Percentiles rank a stretch among this genome's conserved stretches.
Evolutionary conservation across 2,888 invertebrate species (phyloP).

Genomic region (Alentia gelatinosa): DNA sequence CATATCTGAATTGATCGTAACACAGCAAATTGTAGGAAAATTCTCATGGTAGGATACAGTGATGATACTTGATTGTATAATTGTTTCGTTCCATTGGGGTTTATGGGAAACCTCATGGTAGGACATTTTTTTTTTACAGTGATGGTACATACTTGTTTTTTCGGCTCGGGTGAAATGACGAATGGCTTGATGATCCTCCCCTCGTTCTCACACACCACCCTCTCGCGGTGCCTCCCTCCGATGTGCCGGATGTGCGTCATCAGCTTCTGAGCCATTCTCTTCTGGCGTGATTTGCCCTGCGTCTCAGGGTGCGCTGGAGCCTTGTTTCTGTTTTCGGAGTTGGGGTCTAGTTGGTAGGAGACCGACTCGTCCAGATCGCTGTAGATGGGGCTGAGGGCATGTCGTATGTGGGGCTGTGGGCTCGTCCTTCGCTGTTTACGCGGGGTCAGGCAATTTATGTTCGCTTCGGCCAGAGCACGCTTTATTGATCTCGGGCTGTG

Average conservation of each 20-base stretch:
- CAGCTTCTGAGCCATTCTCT: neutral
- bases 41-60: neutral
- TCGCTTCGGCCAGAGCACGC: neutral
- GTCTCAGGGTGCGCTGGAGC: too few species aligned
- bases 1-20: too few species aligned
- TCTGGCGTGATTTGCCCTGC: neutral
- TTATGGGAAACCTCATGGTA: too few species aligned
- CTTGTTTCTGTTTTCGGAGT: neutral
- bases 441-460: slow-evolving; percentile 27
- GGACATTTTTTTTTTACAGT: too few species aligned
- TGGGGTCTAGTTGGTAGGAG: neutral
- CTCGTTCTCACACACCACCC: neutral
- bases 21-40: too few species aligned
- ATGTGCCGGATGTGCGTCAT: slow-evolving; percentile 26
- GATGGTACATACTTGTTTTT: neutral
- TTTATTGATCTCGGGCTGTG: slow-evolving; percentile 25
- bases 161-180: neutral
- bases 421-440: neutral
- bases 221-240: neutral
- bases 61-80: neutral
- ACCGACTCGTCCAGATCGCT: neutral
- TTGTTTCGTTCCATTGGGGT: neutral
- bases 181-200: too few species aligned
- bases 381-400: neutral
- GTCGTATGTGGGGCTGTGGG: neutral